Evolutionary conservation across 2,888 invertebrate genomes (phyloP), one percentile per base, ranked within the genome.

Genomic region (Itoplectis maculator): DNA sequence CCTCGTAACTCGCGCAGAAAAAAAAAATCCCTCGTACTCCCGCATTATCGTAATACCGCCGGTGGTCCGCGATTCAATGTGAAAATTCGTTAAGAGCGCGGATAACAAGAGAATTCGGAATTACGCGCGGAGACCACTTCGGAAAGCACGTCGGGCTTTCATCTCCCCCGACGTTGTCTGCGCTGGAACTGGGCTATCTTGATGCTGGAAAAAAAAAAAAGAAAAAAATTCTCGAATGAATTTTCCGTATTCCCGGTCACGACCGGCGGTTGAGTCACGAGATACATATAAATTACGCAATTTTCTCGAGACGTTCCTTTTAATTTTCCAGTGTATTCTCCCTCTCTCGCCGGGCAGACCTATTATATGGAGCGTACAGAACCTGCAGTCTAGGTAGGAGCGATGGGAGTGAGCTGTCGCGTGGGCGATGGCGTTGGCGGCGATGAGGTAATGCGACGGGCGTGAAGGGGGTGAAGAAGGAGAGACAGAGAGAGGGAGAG

Each of bases 361-460:
- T 61, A 61, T 37, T 37, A 61, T 18, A 47, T 8, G 51, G 45
- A 61, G 15, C 42, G 35, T 42, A 61, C 18, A 23, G 68, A 45
- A 45, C 7, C 47, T 49, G 42, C n/a, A 51, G 29, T 59, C 47
- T 66, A 74, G 66, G 18, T 82, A 49, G 73, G 51, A 79, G 45
- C 59, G 66, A 61, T 59, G 63, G 15, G 70, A 56, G 54, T 70
- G 70, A 63, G 63, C 42, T 49, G 47, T 76, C 49, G 70, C 51
- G 61, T 61, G 23, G 37, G 66, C 66, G 9, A 85, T 86, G 86
- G 84, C 86, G 88, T 88, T 87, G 83, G 84, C 85, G 85, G 83
- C 59, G 61, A 68, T 56, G 68, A 56, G 54, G 56, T 68, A 77
- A 73, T 54, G 75, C 35, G 72, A 68, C 49, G 81, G 79, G 76